A percentile compares a stretch with the other conserved stretches of the same genome.
Conservation (phyloP, 30 jellyfish, hydroid and myxozoan species). For the Catostylus mosaicus region DNA sequence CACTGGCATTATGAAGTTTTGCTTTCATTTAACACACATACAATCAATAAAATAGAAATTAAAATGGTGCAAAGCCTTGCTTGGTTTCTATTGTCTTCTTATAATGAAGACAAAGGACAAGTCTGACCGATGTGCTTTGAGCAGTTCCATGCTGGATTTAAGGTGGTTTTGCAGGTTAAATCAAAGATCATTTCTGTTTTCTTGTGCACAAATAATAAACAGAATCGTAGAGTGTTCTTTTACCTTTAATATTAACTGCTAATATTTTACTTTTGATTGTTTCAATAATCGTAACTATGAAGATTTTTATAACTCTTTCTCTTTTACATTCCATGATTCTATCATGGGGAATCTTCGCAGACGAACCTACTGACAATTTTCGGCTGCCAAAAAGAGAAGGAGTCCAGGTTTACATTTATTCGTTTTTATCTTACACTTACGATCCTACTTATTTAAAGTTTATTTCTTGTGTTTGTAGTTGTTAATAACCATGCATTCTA, state of each 20-base stretch:
- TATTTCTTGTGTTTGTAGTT: too few species aligned
- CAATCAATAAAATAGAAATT: too few species aligned
- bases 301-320: not conserved
- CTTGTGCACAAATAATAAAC: not conserved
- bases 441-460: too few species aligned
- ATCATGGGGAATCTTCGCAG: not conserved
- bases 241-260: not conserved
- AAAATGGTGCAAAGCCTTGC: too few species aligned
- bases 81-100: too few species aligned
- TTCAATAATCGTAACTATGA: not conserved
- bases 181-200: conserved; percentile 35
- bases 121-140: too few species aligned
- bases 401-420: conserved; percentile 34
- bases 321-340: not conserved
- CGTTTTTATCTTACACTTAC: not conserved
- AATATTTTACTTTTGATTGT: too few species aligned
- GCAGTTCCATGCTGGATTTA: too few species aligned
- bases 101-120: too few species aligned
- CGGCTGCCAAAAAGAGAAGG: conserved; percentile 66
- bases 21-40: too few species aligned
- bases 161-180: conserved; percentile 34
- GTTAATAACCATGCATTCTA: too few species aligned
- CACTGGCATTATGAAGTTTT: too few species aligned
- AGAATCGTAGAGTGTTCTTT: not conserved
- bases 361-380: not conserved